phyloP scores from a whole-genome alignment of 1,140 invertebrate genomes.

The Metaphire vulgaris region DNA sequence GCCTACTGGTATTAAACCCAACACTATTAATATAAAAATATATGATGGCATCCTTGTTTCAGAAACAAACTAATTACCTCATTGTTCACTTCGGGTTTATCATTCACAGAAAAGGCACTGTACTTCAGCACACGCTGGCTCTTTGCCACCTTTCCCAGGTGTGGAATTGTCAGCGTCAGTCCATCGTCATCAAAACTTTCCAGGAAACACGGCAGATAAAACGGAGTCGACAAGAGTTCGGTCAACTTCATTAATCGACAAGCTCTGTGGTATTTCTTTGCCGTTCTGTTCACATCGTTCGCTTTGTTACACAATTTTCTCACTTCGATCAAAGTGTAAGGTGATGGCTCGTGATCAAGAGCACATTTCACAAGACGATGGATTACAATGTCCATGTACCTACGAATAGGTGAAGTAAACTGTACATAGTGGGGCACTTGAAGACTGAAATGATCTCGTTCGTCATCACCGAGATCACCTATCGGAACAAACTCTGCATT shows the following conservation, averaged over 20 bases:
- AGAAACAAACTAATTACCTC: no score
- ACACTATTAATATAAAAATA: no score
- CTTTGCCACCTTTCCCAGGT: background rate
- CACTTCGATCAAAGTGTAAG: slow-evolving; percentile 33
- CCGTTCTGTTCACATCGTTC: slow-evolving; percentile 31
- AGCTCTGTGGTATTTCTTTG: slow-evolving; percentile 30
- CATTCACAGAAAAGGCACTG: background rate
- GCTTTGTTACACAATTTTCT: slow-evolving; percentile 30
- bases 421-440: slow-evolving; percentile 41
- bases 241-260: slow-evolving; percentile 4
- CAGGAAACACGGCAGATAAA: slow-evolving; percentile 22
- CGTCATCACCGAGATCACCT: slow-evolving; percentile 7
- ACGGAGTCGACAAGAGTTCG: background rate
- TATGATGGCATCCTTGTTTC: no score
- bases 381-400: slow-evolving; percentile 49
- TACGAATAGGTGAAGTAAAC: slow-evolving; percentile 53
- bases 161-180: background rate
- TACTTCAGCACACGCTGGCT: background rate
- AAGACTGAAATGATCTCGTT: slow-evolving; percentile 33
- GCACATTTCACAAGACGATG: slow-evolving; percentile 37
- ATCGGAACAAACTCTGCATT: slow-evolving; percentile 15
- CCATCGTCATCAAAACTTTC: slow-evolving; percentile 15
- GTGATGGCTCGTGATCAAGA: slow-evolving; percentile 27
- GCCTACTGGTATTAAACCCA: no score
- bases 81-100: slow-evolving; percentile 4